phyloP scores from a whole-genome alignment of 2,797 vertebrate species.

The Vireo griseus region DNA sequence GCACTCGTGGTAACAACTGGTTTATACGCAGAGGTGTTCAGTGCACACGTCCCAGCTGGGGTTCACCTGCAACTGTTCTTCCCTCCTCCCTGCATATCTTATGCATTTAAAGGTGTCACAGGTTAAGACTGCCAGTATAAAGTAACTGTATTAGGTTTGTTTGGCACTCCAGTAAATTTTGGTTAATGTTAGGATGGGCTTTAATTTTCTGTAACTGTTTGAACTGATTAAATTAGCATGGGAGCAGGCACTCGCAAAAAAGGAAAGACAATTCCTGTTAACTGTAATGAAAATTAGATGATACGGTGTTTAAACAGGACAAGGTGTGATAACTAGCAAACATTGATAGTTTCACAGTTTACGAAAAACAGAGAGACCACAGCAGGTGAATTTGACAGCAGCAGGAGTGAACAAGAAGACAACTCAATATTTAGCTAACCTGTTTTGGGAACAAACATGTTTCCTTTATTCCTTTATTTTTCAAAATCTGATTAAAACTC shows the following conservation, averaged over 20 bases:
- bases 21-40: neutral
- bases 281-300: conserved; percentile 26
- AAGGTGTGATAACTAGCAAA: neutral
- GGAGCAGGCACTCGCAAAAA: neutral
- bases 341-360: neutral
- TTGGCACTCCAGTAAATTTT: conserved; percentile 40
- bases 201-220: conserved; percentile 49
- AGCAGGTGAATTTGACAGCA: conserved; percentile 16
- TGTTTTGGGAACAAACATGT: neutral
- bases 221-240: neutral
- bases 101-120: neutral
- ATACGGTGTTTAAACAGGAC: neutral
- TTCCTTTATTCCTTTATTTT: neutral
- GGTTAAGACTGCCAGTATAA: neutral
- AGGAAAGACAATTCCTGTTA: conserved; percentile 2
- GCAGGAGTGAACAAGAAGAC: neutral
- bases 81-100: neutral
- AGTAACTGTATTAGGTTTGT: conserved; percentile 28
- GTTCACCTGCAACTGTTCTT: neutral
- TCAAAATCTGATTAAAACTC: neutral
- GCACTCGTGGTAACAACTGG: neutral
- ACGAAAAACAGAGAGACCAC: neutral
- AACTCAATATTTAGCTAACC: neutral
- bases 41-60: neutral
- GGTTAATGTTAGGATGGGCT: conserved; percentile 34